Conservation (phyloP, 2,797 vertebrate species). For the Coregonus sp. region DNA sequence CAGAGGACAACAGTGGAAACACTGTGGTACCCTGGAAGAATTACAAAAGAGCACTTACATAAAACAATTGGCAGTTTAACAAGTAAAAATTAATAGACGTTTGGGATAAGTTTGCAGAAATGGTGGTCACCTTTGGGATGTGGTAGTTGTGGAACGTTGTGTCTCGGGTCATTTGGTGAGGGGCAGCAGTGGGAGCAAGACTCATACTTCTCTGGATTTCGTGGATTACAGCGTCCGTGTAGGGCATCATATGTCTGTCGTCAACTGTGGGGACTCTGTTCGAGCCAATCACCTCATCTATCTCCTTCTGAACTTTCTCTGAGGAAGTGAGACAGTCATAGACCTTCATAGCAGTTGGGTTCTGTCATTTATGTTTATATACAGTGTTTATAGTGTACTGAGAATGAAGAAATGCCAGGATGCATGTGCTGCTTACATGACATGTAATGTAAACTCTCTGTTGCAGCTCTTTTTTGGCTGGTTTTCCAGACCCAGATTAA, state of each 20-base stretch:
- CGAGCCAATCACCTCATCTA: slow-evolving; percentile 52
- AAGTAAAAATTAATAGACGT: background rate
- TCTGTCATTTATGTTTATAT: no score
- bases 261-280: slow-evolving; percentile 35
- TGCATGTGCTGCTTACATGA: no score
- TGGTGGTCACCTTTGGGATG: slow-evolving; percentile 54
- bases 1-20: slow-evolving; percentile 52
- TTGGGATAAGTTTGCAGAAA: background rate
- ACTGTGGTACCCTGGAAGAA: slow-evolving; percentile 45
- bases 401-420: no score
- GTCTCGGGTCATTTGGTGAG: slow-evolving; percentile 47
- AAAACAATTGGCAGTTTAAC: background rate
- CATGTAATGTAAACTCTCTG: no score
- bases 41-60: background rate
- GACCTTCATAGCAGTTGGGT: background rate
- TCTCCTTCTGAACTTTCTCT: slow-evolving; percentile 54
- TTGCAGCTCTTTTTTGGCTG: no score
- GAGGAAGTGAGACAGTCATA: background rate
- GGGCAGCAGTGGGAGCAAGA: slow-evolving; percentile 44
- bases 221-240: slow-evolving; percentile 66
- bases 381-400: no score
- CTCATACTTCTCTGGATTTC: slow-evolving; percentile 56
- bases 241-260: slow-evolving; percentile 60
- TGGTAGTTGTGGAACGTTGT: slow-evolving; percentile 48
- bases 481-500: no score